Evolutionary conservation across 30 jellyfish, hydroid and myxozoan genomes (phyloP).

Genomic region (Morbakka virulenta): DNA sequence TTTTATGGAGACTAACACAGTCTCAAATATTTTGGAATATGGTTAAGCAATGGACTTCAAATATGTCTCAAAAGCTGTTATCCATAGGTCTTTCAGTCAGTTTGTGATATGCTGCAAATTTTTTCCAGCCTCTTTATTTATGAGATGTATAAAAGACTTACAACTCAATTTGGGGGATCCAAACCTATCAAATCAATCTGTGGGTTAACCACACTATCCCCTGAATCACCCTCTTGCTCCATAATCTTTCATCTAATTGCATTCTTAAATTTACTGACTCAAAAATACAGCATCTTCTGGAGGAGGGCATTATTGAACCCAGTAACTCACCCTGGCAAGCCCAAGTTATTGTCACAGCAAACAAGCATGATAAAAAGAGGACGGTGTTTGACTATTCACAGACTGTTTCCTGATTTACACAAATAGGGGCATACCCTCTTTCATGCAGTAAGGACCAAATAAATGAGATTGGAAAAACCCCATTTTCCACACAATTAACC

Average conservation of each 20-base stretch:
- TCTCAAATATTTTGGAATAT: too few species aligned
- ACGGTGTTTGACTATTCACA: constrained; percentile 31
- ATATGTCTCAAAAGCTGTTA: too few species aligned
- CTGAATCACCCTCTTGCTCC: not conserved
- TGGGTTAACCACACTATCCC: not conserved
- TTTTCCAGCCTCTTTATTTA: too few species aligned
- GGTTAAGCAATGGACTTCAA: too few species aligned
- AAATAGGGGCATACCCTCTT: constrained; percentile 44
- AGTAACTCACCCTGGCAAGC: constrained; percentile 41
- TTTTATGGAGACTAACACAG: too few species aligned
- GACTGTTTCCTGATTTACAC: constrained; percentile 27
- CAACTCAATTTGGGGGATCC: too few species aligned
- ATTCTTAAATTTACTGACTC: constrained; percentile 8
- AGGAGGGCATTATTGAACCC: constrained; percentile 9
- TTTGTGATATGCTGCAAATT: too few species aligned
- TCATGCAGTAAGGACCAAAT: constrained; percentile 3
- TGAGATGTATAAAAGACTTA: too few species aligned
- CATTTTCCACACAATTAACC: constrained; percentile 4
- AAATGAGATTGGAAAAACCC: not conserved
- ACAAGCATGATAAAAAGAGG: not conserved
- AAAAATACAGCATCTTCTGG: constrained; percentile 11
- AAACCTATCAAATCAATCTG: not conserved
- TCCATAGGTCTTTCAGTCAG: too few species aligned
- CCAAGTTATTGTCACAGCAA: constrained; percentile 11
- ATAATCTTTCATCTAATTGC: constrained; percentile 3